These are phyloP conservation scores for Actinernus sp. DNA, from an alignment of 92 coral and sea anemone species.

Conservation along the genomic window DNA sequence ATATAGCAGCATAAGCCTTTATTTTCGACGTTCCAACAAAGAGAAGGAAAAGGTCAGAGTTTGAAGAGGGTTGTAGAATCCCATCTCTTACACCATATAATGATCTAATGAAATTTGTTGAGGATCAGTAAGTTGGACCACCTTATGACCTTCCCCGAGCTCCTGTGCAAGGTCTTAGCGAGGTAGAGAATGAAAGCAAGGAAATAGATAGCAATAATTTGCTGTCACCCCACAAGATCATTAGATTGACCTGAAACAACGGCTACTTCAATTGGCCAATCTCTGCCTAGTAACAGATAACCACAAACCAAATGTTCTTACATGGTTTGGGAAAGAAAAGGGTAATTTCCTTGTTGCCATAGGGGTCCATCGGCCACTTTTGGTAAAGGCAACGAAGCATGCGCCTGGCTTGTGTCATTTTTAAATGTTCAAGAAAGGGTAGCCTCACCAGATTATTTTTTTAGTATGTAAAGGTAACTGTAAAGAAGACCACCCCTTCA, in stretches of 20 bases:
- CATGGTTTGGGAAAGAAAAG: slow-evolving; percentile 68
- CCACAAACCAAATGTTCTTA: slow-evolving; percentile 57
- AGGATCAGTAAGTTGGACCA: slow-evolving; percentile 54
- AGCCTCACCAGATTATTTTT: no score
- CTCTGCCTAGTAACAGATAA: slow-evolving; percentile 40
- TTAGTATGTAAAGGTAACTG: slow-evolving; percentile 56
- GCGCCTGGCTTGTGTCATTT: no score
- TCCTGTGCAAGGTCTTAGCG: slow-evolving; percentile 37
- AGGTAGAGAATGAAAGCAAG: slow-evolving; percentile 49
- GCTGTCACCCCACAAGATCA: slow-evolving; percentile 50
- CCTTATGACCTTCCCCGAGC: slow-evolving; percentile 57
- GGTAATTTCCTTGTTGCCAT: slow-evolving; percentile 57
- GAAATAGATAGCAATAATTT: slow-evolving; percentile 27
- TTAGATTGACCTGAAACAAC: slow-evolving; percentile 57
- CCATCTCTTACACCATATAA: slow-evolving; percentile 60
- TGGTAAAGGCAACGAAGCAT: no score
- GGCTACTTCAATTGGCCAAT: slow-evolving; percentile 59
- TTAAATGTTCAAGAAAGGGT: no score
- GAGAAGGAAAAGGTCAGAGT: slow-evolving; percentile 53
- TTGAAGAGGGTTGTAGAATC: slow-evolving; percentile 42
- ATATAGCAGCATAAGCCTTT: no score
- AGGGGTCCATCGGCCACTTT: no score
- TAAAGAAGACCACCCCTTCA: slow-evolving; percentile 63
- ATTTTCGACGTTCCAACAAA: no score
- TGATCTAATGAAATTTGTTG: slow-evolving; percentile 63